phyloP scores from a whole-genome alignment of 1,140 invertebrate genomes.

The Magallana ariakensis region DNA sequence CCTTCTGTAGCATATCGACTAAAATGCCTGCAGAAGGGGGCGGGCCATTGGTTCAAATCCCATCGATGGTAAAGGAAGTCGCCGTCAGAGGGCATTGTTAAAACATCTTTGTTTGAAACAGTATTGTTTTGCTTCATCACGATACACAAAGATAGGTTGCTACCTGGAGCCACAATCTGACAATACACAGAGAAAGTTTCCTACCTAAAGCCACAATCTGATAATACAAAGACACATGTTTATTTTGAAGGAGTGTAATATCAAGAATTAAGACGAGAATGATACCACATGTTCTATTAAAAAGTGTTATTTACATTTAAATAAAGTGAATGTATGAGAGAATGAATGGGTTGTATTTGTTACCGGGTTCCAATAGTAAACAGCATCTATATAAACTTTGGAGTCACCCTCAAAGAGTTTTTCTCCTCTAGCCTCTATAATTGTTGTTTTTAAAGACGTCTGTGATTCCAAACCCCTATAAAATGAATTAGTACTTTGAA shows the following conservation, averaged over 20 bases:
- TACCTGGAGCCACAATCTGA: neutral
- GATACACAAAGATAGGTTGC: slow-evolving; percentile 21
- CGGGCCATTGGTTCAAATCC: neutral
- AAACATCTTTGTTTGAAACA: neutral
- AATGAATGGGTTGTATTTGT: too few relatives aligned
- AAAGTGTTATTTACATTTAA: neutral
- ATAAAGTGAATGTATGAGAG: too few relatives aligned
- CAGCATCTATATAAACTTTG: neutral
- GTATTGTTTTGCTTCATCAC: neutral
- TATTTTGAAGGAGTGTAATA: too few relatives aligned
- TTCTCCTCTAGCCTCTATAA: slow-evolving; percentile 1
- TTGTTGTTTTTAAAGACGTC: neutral
- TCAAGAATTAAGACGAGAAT: too few relatives aligned
- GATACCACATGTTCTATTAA: too few relatives aligned
- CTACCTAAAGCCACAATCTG: too few relatives aligned
- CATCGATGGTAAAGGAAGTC: slow-evolving; percentile 15
- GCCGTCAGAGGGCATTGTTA: neutral
- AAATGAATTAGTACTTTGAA: neutral
- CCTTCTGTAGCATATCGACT: slow-evolving; percentile 31
- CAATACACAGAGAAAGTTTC: neutral
- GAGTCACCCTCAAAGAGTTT: neutral
- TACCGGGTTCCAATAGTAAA: slow-evolving; percentile 9
- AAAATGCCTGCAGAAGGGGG: slow-evolving; percentile 9
- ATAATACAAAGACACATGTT: too few relatives aligned
- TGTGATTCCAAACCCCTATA: neutral